Percentiles rank a stretch among this genome's conserved stretches.
These are phyloP conservation scores for Poecilus cupreus DNA, from an alignment of 2,888 invertebrate species.

Conservation along the genomic window DNA sequence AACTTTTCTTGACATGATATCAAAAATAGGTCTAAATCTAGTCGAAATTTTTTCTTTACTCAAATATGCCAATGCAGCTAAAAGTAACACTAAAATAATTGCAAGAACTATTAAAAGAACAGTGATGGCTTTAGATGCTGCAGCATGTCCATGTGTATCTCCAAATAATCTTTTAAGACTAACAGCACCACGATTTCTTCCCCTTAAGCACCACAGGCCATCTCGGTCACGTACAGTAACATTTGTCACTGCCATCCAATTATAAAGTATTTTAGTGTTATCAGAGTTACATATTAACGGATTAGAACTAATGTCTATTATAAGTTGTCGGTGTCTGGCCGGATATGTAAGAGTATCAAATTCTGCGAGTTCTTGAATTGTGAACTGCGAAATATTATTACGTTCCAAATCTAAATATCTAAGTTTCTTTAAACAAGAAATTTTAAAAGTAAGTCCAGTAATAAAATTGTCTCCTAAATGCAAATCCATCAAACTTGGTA, in stretches of 20 bases:
- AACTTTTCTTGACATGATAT: slow-evolving; percentile 81
- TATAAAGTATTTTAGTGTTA: slow-evolving; percentile 75
- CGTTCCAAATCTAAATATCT: slow-evolving; percentile 81
- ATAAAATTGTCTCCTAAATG: slow-evolving; percentile 81
- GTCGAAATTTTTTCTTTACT: slow-evolving; percentile 77
- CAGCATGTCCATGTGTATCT: slow-evolving; percentile 66
- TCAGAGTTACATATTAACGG: slow-evolving; percentile 83
- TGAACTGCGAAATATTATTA: slow-evolving; percentile 79
- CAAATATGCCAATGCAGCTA: slow-evolving; percentile 78
- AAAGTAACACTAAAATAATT: slow-evolving; percentile 75
- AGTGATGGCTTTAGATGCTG: slow-evolving; percentile 70
- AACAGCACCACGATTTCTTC: slow-evolving; percentile 67
- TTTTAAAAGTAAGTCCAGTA: slow-evolving; percentile 79
- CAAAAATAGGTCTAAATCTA: slow-evolving; percentile 78
- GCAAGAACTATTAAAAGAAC: slow-evolving; percentile 75
- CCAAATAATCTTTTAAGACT: slow-evolving; percentile 69
- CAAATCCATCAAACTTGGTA: slow-evolving; percentile 80
- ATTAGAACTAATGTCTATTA: slow-evolving; percentile 80
- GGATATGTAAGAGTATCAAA: slow-evolving; percentile 76
- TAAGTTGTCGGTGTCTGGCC: slow-evolving; percentile 72
- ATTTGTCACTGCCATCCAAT: slow-evolving; percentile 79
- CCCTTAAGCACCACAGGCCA: slow-evolving; percentile 74
- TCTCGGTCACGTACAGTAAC: slow-evolving; percentile 77
- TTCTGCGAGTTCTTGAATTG: slow-evolving; percentile 74
- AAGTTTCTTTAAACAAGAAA: slow-evolving; percentile 79